phyloP scores from a whole-genome alignment of 2,888 invertebrate species.

The Lithodes maja region DNA sequence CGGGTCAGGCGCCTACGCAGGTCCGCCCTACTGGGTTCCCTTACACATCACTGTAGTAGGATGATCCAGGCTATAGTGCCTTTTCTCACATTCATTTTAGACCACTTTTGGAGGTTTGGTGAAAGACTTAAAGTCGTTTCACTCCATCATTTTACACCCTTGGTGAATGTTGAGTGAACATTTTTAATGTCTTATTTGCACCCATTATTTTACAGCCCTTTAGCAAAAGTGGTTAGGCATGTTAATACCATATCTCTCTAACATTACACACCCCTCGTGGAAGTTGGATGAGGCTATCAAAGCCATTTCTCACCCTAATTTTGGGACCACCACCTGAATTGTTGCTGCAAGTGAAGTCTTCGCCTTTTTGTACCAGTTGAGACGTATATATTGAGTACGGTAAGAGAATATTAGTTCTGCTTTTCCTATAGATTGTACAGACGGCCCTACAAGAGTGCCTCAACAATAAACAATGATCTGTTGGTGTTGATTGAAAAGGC shows the following conservation, averaged over 20 bases:
- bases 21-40: conserved; percentile 69
- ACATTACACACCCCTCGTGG: no score
- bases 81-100: no score
- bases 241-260: no score
- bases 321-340: conserved; percentile 29
- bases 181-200: no score
- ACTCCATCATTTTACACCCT: no score
- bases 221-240: no score
- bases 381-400: not conserved
- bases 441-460: conserved; percentile 30
- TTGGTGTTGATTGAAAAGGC: no score
- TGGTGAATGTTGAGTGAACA: no score
- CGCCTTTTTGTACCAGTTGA: not conserved
- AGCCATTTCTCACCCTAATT: conserved; percentile 1
- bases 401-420: not conserved
- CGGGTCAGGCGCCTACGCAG: conserved; percentile 63
- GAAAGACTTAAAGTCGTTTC: no score
- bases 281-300: not conserved
- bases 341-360: conserved; percentile 21
- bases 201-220: no score
- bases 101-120: no score
- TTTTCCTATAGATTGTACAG: conserved; percentile 20
- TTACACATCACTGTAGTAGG: conserved; percentile 67
- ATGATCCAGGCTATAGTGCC: not conserved
- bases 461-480: not conserved